Conservation (phyloP, 2,888 invertebrate species). For the Stenurella melanura region DNA sequence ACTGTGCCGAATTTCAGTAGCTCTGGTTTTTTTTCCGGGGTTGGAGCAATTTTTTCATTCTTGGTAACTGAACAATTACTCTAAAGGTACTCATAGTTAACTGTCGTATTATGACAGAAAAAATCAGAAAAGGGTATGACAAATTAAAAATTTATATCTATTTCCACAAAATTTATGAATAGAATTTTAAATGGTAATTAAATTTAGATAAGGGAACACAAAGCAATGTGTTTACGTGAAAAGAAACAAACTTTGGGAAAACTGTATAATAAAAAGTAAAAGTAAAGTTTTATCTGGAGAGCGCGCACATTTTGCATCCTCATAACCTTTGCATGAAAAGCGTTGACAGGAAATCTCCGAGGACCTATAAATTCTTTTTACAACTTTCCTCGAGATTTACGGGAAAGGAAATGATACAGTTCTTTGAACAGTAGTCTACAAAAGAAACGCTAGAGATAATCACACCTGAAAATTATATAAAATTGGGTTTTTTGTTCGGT, state of each 20-base stretch:
- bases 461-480: slow-evolving; percentile 25
- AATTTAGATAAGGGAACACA: background rate
- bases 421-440: slow-evolving; percentile 46
- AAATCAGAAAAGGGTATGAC: no score
- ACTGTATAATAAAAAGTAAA: slow-evolving; percentile 6
- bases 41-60: no score
- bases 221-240: background rate
- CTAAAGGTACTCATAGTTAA: no score
- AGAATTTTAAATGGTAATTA: slow-evolving; percentile 12
- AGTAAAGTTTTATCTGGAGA: slow-evolving; percentile 10
- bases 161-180: background rate
- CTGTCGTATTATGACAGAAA: no score
- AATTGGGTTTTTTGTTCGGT: background rate
- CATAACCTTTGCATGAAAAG: slow-evolving; percentile 41
- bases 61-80: no score
- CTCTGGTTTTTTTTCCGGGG: no score
- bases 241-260: slow-evolving; percentile 8
- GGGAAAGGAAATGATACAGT: slow-evolving; percentile 48
- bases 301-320: slow-evolving; percentile 19
- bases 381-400: slow-evolving; percentile 46
- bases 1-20: no score
- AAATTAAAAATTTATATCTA: no score
- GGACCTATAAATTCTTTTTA: slow-evolving; percentile 53
- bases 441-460: slow-evolving; percentile 33
- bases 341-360: slow-evolving; percentile 43